Evolutionary conservation across 2,888 invertebrate genomes (phyloP).

Genomic region (Flabesymbios commensalis): DNA sequence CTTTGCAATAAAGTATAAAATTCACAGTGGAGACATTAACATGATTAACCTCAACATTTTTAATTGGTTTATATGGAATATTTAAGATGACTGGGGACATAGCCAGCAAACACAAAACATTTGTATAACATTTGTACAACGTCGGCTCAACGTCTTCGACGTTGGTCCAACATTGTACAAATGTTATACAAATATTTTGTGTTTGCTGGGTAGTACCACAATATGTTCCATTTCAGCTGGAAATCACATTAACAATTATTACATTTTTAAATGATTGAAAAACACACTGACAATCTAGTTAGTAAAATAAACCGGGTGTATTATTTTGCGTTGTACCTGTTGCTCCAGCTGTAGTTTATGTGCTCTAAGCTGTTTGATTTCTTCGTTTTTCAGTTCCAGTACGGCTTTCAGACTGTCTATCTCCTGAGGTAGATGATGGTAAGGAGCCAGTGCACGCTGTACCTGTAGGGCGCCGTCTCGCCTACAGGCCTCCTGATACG

Average conservation of each 20-base stretch:
- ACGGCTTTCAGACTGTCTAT: slow-evolving; percentile 84
- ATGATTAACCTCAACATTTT: background rate
- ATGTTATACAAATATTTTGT: no score
- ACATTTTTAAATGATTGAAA: no score
- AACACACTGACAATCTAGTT: no score
- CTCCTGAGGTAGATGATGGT: slow-evolving; percentile 69
- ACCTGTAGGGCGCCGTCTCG: slow-evolving; percentile 61
- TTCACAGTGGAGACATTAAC: background rate
- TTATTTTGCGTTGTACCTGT: slow-evolving; percentile 67
- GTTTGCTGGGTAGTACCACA: no score
- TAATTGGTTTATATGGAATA: background rate
- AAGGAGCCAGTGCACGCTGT: slow-evolving; percentile 57
- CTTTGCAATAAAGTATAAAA: background rate
- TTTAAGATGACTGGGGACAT: no score
- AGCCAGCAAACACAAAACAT: no score
- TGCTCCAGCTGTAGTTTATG: slow-evolving; percentile 68
- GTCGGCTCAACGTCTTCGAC: no score
- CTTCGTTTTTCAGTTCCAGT: slow-evolving; percentile 83
- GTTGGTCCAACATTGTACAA: no score
- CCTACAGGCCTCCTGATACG: slow-evolving; percentile 59
- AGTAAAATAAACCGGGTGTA: no score
- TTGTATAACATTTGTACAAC: no score
- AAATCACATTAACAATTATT: no score
- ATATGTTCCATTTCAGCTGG: no score
- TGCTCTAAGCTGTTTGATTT: slow-evolving; percentile 75